A percentile compares a stretch with the other conserved stretches of the same genome.
These are phyloP conservation scores for Crocuta crocuta DNA, from an alignment of 2,113 vertebrate genomes.

Conservation along the genomic window DNA sequence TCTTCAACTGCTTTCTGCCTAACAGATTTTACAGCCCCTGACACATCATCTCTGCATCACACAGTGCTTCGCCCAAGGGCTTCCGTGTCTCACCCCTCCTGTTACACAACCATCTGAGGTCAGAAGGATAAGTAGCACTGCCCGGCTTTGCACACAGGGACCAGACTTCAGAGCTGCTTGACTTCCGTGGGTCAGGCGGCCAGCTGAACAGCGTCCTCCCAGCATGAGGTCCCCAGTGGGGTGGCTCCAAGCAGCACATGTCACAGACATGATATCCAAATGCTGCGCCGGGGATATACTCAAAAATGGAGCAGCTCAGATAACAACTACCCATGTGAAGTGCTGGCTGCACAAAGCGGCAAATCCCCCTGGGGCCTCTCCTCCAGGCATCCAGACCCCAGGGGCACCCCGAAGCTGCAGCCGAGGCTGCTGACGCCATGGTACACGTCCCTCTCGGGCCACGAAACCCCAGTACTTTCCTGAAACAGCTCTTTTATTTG, in stretches of 20 bases:
- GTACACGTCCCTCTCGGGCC: rapidly evolving
- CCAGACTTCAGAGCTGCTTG: neutral
- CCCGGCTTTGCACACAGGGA: neutral
- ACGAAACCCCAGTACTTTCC: neutral
- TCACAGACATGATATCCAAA: neutral
- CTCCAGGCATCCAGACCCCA: neutral
- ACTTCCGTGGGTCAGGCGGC: neutral
- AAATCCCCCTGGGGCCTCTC: neutral
- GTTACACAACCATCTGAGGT: neutral
- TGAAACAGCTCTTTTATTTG: neutral
- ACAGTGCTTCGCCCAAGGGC: neutral
- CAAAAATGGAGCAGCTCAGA: neutral
- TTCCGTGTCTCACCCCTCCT: neutral
- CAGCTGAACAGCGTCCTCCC: neutral
- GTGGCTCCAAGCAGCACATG: neutral
- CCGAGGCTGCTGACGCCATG: rapidly evolving
- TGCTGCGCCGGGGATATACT: neutral
- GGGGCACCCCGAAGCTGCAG: rapidly evolving
- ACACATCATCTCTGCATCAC: rapidly evolving
- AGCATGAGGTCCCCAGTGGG: neutral
- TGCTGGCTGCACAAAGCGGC: neutral
- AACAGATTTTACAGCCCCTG: neutral
- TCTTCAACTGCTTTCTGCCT: neutral
- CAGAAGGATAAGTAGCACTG: neutral
- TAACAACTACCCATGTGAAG: neutral